These are phyloP conservation scores for Cassiopea andromeda DNA, from an alignment of 30 jellyfish, hydroid and myxozoan species.

Conservation along the genomic window DNA sequence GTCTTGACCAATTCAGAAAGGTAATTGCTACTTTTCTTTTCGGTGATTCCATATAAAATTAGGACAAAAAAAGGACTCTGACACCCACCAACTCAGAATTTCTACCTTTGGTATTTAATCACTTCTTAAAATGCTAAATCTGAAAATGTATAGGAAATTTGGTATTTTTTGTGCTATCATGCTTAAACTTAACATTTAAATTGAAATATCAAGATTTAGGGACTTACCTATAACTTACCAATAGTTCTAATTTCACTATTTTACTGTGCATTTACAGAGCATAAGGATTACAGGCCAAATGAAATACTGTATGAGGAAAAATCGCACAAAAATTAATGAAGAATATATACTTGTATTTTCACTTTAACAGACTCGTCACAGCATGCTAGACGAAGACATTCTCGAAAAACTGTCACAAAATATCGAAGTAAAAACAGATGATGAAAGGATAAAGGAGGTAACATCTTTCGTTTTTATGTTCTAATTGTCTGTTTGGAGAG, in stretches of 20 bases:
- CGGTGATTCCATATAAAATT: not conserved
- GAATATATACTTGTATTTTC: not conserved
- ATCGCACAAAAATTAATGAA: not conserved
- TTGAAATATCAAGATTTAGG: too few relatives aligned
- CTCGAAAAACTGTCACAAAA: constrained; percentile 39
- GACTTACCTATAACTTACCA: too few relatives aligned
- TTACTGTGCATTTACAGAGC: too few relatives aligned
- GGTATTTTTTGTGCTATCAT: too few relatives aligned
- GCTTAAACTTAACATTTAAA: too few relatives aligned
- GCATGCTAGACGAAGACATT: constrained; percentile 27
- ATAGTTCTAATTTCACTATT: too few relatives aligned
- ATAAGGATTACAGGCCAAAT: too few relatives aligned
- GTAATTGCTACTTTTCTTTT: constrained; percentile 4
- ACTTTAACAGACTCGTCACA: constrained; percentile 42
- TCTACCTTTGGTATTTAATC: not conserved
- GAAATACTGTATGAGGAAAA: not conserved
- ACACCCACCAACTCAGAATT: not conserved
- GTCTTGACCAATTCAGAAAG: constrained; percentile 84
- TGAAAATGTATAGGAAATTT: too few relatives aligned
- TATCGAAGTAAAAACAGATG: constrained; percentile 68
- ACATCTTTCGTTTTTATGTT: too few relatives aligned
- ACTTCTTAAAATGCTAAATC: not conserved
- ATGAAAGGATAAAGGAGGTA: constrained; percentile 70
- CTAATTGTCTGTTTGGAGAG: too few relatives aligned
- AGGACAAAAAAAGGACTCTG: not conserved